A percentile compares a stretch with the other conserved stretches of the same genome.
Conservation (phyloP, 2,888 invertebrate species). For the Odontomyia ornata region DNA sequence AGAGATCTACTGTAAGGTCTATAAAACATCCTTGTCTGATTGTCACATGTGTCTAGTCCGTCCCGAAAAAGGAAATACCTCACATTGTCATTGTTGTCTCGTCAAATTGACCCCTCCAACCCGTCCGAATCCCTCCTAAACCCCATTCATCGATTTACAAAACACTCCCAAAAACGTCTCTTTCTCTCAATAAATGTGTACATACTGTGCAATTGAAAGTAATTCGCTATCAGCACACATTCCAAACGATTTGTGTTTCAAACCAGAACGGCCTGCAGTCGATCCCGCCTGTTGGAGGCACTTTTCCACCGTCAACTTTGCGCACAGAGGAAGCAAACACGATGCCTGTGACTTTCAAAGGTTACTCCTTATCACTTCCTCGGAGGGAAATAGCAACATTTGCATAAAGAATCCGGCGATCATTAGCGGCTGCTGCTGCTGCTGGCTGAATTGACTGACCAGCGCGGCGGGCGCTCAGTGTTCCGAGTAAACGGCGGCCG, state of each 20-base stretch:
- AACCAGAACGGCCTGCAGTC: not conserved
- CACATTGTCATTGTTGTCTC: conserved; percentile 2
- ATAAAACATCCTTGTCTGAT: too few relatives aligned
- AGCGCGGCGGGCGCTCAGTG: not conserved
- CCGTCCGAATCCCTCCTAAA: not conserved
- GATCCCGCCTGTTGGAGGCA: not conserved
- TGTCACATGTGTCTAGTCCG: not conserved
- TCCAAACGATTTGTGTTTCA: not conserved
- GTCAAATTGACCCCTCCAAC: not conserved
- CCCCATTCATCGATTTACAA: not conserved
- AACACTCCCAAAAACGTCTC: not conserved
- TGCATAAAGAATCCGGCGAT: conserved; percentile 4
- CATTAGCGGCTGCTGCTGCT: too few relatives aligned
- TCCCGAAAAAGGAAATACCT: not conserved
- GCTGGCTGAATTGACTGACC: not conserved
- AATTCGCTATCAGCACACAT: conserved; percentile 9
- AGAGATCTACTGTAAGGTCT: too few relatives aligned
- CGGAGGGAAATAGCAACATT: conserved; percentile 4
- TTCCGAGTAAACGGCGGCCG: not conserved
- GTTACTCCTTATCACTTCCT: conserved; percentile 29
- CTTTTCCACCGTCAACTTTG: conserved; percentile 11
- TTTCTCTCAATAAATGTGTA: not conserved
- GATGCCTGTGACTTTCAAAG: not conserved
- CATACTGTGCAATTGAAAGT: conserved; percentile 26
- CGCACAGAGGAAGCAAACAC: not conserved